A percentile compares a stretch with the other conserved stretches of the same genome.
phyloP scores from a whole-genome alignment of 2,888 invertebrate species.

The Synanthedon myopaeformis region DNA sequence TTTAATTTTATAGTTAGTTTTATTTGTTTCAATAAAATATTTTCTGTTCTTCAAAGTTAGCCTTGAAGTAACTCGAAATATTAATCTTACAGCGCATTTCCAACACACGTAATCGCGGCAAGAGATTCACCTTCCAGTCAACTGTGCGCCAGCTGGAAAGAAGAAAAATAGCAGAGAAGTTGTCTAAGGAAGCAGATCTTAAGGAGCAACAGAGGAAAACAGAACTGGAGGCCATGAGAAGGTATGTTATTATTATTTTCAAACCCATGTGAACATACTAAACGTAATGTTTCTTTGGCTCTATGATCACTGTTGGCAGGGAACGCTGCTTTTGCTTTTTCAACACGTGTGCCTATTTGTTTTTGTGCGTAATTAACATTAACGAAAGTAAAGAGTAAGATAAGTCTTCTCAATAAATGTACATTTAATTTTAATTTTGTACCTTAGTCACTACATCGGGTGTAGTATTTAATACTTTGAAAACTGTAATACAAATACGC shows the following conservation, averaged over 20 bases:
- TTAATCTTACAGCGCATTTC: slow-evolving; percentile 30
- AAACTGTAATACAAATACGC: no score
- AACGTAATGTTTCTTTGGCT: neutral
- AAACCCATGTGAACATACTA: neutral
- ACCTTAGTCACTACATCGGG: no score
- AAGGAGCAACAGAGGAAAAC: slow-evolving; percentile 80
- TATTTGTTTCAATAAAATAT: no score
- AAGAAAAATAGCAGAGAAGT: slow-evolving; percentile 77
- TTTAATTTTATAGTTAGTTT: no score
- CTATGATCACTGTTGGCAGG: neutral
- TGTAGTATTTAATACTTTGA: no score
- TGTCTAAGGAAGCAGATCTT: slow-evolving; percentile 80
- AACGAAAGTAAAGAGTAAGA: no score
- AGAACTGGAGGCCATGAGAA: slow-evolving; percentile 85
- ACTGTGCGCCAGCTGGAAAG: slow-evolving; percentile 86
- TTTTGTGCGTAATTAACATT: no score
- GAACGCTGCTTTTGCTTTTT: neutral
- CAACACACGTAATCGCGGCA: slow-evolving; percentile 43
- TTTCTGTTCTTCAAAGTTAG: no score
- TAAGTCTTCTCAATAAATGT: no score
- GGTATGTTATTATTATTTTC: slow-evolving; percentile 23
- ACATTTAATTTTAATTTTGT: no score
- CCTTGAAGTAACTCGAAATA: no score
- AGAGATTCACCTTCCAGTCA: slow-evolving; percentile 86
- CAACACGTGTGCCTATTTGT: no score